Conservation (phyloP, 1,140 invertebrate species). For the Ostrea denselamellosa region DNA sequence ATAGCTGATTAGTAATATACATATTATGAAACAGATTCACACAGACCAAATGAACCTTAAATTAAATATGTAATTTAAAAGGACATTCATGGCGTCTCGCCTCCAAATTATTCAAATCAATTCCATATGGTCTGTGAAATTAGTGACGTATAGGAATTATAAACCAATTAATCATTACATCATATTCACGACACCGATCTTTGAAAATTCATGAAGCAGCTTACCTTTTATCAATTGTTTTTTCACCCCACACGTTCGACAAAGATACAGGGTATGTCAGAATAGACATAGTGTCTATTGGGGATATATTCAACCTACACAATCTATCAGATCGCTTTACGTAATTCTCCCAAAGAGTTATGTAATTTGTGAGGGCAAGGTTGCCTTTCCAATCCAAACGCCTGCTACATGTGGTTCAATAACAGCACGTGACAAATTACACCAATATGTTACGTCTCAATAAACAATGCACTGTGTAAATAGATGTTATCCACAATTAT, state of each 20-base stretch:
- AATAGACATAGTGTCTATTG: neutral
- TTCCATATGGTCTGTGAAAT: neutral
- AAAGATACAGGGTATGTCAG: neutral
- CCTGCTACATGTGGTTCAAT: conserved; percentile 6
- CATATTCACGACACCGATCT: neutral
- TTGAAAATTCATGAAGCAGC: neutral
- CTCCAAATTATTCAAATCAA: conserved; percentile 30
- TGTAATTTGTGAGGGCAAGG: conserved; percentile 31
- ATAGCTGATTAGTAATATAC: neutral
- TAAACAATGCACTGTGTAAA: neutral
- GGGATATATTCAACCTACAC: neutral
- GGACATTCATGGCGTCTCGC: neutral
- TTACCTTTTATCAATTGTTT: conserved; percentile 16
- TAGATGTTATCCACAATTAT: neutral
- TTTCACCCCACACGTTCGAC: neutral
- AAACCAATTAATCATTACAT: conserved; percentile 23
- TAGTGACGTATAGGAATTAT: neutral
- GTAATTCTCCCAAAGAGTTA: conserved; percentile 11
- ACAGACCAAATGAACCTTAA: neutral
- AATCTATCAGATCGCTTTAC: neutral
- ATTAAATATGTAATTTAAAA: conserved; percentile 13
- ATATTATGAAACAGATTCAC: neutral
- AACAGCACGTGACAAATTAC: neutral
- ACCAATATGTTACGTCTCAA: conserved; percentile 3
- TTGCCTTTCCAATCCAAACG: neutral